Base-by-base conservation (phyloP, 92 coral and sea anemone genomes). In the Palythoa grandiflora region DNA sequence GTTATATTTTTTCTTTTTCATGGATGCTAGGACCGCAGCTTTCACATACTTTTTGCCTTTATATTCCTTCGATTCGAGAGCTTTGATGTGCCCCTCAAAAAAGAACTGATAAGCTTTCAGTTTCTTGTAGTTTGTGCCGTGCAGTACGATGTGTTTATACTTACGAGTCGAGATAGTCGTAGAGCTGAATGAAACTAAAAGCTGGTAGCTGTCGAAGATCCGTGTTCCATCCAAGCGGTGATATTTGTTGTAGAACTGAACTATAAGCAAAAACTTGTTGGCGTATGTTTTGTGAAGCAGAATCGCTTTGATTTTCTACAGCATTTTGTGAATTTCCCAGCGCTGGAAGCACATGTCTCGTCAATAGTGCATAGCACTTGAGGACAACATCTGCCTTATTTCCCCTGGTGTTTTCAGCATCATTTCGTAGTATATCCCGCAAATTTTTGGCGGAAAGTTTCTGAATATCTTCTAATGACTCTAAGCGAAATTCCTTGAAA, bases 211-310 rank as follows among this genome's bases (percentile, higher is more conserved):
- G 73, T 21, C 87, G 88, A 70, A 91, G 73, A 75, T 87, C 91
- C 52, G 90, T 87, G 16, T 74, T 80, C 93, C 93, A 91, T 79
- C 87, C 89, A 75, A 75, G 84, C 50, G 93, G 77, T 10, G 80
- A 88, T 71, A 91, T 77, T 87, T 78, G 51, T 65, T 79, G 13
- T 59, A 84, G 76, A 6, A 71, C 76, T 21, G 76, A 71, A 21
- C 76, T 71, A 14, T 71, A 13, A 35, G 44, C 1, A 71, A 71
- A 71, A n/a, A 1, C 13, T 21, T 13, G 14, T 35, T 71, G 48
- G 44, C 17, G 0, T 28, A 1, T 71, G 21, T n/a, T 61, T 61
- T 61, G 68, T 35, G 75, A 20, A 3, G 16, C 48, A 12, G 68
- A 61, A 15, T 88, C 9, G 72, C 87, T 76, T 68, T 53, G 66